phyloP scores from a whole-genome alignment of 2,113 vertebrate species.

The Grantiella picta region DNA sequence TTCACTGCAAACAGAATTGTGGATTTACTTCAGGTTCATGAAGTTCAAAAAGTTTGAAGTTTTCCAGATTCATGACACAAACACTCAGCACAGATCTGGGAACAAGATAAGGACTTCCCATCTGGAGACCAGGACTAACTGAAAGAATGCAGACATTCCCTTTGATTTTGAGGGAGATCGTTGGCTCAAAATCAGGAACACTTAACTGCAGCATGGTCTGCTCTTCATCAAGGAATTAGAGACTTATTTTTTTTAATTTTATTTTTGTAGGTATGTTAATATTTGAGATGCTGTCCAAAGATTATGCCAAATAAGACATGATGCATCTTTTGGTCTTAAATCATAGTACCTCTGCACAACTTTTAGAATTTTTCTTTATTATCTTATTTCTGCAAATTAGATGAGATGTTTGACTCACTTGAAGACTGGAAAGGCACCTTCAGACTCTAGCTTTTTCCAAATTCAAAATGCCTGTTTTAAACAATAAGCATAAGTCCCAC shows the following conservation, averaged over 20 bases:
- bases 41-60: not conserved
- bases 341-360: not conserved
- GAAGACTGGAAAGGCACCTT: not conserved
- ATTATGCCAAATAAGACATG: not conserved
- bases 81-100: not conserved
- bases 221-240: not conserved
- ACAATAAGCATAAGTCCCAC: not conserved
- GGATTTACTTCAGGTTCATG: not conserved
- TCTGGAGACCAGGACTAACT: not conserved
- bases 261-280: not conserved
- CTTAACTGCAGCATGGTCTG: not conserved
- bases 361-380: not conserved
- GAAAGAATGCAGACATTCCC: not conserved
- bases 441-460: not conserved
- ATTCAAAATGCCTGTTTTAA: not conserved
- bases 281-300: not conserved
- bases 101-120: not conserved
- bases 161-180: not conserved
- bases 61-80: not conserved
- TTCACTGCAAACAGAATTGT: not conserved
- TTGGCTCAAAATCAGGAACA: not conserved
- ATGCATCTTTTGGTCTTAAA: not conserved
- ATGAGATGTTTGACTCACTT: accelerated
- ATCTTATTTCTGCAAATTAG: not conserved
- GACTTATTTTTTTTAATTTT: accelerated